Evolutionary conservation across 2,113 vertebrate species (phyloP), one percentile per base, ranked within the genome.

Genomic region (Eira barbara): DNA sequence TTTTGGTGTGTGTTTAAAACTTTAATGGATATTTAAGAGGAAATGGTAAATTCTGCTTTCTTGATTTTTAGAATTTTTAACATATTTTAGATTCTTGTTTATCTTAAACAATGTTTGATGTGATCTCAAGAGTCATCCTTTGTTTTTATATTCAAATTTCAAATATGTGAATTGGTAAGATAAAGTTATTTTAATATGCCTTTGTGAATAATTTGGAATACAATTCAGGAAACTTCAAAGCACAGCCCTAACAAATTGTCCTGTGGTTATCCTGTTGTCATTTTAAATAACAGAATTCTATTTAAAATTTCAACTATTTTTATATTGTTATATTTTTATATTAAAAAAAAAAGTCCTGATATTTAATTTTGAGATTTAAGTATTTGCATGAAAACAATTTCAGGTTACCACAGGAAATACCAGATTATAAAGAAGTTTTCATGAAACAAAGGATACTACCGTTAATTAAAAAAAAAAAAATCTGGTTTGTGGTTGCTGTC

Each of bases 381-480:
- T 97, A 59, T 63, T 96, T 97, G 15, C 7, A 94, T 92, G 11
- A 91, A 88, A 92, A 92, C 20, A 71, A n/a, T 95, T 97, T 97
- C 25, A 91, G 67, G 45, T 84, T 97, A 71, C 52, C 11, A 12
- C 52, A 89, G 39, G 89, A 74, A 17, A 82, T 61, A 71, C 0
- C 25, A 82, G 73, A 85, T 82, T 78, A 61, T 93, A 90, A 80
- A 97, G 52, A 80, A 76, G 52, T 87, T 84, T 91, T 95, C 67
- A 73, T 63, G 36, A 97, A 82, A 42, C 80, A 85, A 67, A 92
- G 34, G 79, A 91, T 76, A 65, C 11, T 95, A 65, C 52, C 67
- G 7, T 93, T 92, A 59, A 59, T 84, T 0, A 11, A 14, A 57
- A 47, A 14, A 57, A 49, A 36, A 82, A n/a, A 73, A 42, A 31